These are phyloP conservation scores for Glaucidium brasilianum DNA, from an alignment of 2,113 vertebrate species.

Conservation along the genomic window DNA sequence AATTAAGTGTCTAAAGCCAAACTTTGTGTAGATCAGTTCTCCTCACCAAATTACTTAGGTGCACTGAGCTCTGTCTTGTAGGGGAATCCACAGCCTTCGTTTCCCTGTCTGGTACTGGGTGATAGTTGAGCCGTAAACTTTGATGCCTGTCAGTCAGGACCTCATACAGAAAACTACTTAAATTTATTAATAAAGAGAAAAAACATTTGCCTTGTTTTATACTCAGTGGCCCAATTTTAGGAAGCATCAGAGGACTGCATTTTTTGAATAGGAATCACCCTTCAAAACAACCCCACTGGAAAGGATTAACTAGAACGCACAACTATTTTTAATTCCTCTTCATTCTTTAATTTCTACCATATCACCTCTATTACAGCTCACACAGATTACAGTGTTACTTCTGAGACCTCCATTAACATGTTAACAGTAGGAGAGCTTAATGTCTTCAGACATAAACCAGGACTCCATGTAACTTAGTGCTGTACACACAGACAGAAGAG, in stretches of 20 bases:
- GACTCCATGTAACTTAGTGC: background rate
- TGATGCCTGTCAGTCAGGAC: background rate
- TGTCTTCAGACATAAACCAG: background rate
- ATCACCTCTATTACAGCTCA: background rate
- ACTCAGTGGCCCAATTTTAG: background rate
- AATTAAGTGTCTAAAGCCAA: background rate
- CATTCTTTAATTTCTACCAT: background rate
- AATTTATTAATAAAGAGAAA: background rate
- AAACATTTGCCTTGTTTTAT: background rate
- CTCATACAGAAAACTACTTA: background rate
- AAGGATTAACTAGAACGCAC: background rate
- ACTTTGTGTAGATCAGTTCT: background rate
- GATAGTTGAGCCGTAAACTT: background rate
- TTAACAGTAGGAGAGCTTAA: background rate
- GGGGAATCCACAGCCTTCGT: background rate
- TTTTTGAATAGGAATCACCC: background rate
- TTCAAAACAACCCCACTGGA: background rate
- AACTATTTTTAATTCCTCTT: background rate
- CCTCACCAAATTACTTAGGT: background rate
- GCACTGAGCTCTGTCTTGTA: background rate
- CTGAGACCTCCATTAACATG: background rate
- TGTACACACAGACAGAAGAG: background rate
- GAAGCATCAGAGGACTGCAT: background rate
- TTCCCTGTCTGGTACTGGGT: background rate
- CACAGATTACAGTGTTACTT: background rate